Evolutionary conservation across 2,888 invertebrate species (phyloP).

Genomic region (Phaedon cochleariae): DNA sequence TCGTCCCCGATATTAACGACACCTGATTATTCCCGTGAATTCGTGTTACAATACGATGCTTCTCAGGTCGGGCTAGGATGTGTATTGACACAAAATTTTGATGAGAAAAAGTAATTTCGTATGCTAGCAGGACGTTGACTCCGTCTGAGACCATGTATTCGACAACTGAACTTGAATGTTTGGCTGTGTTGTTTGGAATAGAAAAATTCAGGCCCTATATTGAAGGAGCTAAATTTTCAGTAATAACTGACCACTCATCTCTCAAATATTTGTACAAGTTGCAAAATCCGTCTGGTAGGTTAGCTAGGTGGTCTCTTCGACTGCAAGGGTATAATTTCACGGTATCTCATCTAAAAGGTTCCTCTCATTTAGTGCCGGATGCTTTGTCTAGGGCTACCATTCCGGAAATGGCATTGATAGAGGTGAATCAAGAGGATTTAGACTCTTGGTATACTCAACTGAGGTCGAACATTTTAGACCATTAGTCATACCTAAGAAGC

Average conservation of each 20-base stretch:
- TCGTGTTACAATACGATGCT: slow-evolving; percentile 38
- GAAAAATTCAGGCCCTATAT: slow-evolving; percentile 41
- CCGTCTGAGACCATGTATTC: slow-evolving; percentile 31
- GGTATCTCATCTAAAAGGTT: slow-evolving; percentile 21
- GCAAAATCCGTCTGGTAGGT: slow-evolving; percentile 33
- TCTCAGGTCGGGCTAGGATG: slow-evolving; percentile 32
- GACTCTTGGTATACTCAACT: slow-evolving; percentile 25
- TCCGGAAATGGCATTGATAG: neutral
- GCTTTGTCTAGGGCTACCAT: slow-evolving; percentile 15
- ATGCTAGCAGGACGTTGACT: slow-evolving; percentile 33
- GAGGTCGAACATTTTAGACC: neutral
- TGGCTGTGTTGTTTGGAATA: slow-evolving; percentile 42
- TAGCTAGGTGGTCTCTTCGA: slow-evolving; percentile 30
- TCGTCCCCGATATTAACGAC: neutral
- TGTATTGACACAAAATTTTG: slow-evolving; percentile 33
- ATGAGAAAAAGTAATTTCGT: slow-evolving; percentile 33
- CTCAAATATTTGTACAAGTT: slow-evolving; percentile 32
- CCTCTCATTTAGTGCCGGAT: slow-evolving; percentile 16
- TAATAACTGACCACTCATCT: slow-evolving; percentile 40
- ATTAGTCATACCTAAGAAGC: slow-evolving; percentile 24
- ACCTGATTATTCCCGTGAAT: slow-evolving; percentile 17
- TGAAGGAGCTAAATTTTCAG: slow-evolving; percentile 34
- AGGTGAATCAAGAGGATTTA: slow-evolving; percentile 4
- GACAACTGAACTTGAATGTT: slow-evolving; percentile 38
- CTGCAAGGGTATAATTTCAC: slow-evolving; percentile 24